A percentile compares a stretch with the other conserved stretches of the same genome.
phyloP scores from a whole-genome alignment of 2,888 invertebrate species.

The Melitaea athalia region DNA sequence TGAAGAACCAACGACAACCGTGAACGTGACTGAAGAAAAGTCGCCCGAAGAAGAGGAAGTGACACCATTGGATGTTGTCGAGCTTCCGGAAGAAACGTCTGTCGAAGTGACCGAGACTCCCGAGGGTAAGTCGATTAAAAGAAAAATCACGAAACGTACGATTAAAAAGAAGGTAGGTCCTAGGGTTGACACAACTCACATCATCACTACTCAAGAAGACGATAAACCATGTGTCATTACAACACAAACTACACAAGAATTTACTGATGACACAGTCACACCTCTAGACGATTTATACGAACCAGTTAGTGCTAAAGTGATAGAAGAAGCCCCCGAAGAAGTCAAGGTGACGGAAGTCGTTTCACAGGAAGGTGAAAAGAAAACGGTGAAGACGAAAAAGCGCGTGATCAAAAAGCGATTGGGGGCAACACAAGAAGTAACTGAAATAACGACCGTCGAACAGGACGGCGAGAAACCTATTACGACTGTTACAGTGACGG shows the following conservation, averaged over 20 bases:
- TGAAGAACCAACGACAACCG: not conserved
- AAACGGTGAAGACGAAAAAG: constrained; percentile 47
- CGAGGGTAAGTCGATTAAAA: constrained; percentile 40
- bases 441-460: constrained; percentile 44
- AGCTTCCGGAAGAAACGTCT: constrained; percentile 40
- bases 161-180: constrained; percentile 42
- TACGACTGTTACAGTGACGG: not conserved
- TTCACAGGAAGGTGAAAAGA: constrained; percentile 14
- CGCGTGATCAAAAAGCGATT: constrained; percentile 45
- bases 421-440: constrained; percentile 44
- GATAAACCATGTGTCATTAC: constrained; percentile 42
- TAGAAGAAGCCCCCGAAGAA: not conserved
- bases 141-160: constrained; percentile 36
- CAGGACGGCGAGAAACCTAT: not conserved
- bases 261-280: constrained; percentile 8
- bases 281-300: constrained; percentile 34
- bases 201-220: constrained; percentile 24
- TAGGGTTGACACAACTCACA: constrained; percentile 37
- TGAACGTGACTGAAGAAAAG: not conserved
- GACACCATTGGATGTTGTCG: constrained; percentile 15
- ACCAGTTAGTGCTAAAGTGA: not conserved
- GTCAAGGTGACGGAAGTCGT: constrained; percentile 26
- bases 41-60: constrained; percentile 1
- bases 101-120: not conserved
- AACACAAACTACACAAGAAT: not conserved